These are phyloP conservation scores for Gadus chalcogrammus DNA, from an alignment of 2,113 vertebrate genomes.

Conservation along the genomic window DNA sequence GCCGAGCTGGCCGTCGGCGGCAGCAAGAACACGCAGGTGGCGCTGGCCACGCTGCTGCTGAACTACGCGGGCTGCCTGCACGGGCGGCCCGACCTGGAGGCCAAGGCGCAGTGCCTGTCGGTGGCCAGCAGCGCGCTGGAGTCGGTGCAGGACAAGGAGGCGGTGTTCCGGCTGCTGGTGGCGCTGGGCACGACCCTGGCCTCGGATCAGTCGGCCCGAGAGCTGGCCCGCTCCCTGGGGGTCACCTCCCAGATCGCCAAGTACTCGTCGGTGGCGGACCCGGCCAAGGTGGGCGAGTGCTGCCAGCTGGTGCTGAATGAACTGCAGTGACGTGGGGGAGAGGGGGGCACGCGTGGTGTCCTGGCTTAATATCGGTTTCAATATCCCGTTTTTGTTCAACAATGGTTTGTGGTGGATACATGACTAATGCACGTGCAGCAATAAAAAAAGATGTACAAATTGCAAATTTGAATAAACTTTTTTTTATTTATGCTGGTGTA, in stretches of 20 bases:
- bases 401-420: slow-evolving; percentile 41
- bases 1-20: slow-evolving; percentile 80
- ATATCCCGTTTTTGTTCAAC: slow-evolving; percentile 33
- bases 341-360: slow-evolving; percentile 4
- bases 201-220: slow-evolving; percentile 83
- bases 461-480: slow-evolving; percentile 10
- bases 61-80: slow-evolving; percentile 91
- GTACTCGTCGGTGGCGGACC: slow-evolving; percentile 86
- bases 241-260: slow-evolving; percentile 91
- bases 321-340: slow-evolving; percentile 71
- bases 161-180: slow-evolving; percentile 91
- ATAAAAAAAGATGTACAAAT: slow-evolving; percentile 50
- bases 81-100: slow-evolving; percentile 84
- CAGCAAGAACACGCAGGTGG: slow-evolving; percentile 96
- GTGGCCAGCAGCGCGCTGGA: slow-evolving; percentile 89
- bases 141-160: slow-evolving; percentile 93
- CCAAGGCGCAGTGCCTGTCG: slow-evolving; percentile 96
- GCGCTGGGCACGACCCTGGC: slow-evolving; percentile 92
- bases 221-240: slow-evolving; percentile 91
- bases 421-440: slow-evolving; percentile 48
- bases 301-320: slow-evolving; percentile 89
- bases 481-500: slow-evolving; percentile 28
- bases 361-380: slow-evolving; percentile 34
- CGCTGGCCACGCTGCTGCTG: slow-evolving; percentile 88
- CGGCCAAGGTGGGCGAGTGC: slow-evolving; percentile 91